Evolutionary conservation across 2,113 vertebrate genomes (phyloP), one percentile per base, ranked within the genome.

Genomic region (zebrafish (Danio rerio)): DNA sequence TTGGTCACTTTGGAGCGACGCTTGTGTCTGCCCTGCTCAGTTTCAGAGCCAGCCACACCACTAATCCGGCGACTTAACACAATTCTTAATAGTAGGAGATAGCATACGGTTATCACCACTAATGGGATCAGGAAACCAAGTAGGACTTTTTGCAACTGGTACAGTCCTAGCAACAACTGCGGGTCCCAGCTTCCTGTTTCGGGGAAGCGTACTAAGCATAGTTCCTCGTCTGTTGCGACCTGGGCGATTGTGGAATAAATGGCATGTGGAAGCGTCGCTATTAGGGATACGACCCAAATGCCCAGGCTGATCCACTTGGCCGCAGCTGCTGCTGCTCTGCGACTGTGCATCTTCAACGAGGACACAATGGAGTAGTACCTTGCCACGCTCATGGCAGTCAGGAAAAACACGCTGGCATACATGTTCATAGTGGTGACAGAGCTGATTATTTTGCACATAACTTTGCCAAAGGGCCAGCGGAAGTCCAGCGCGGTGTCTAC

Each of bases 371-470:
- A 91, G 91, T 93, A 94, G 79, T 95, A 95, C 10, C 94, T 90
- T 0, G 92, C 93, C 84, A 94, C 88, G 5, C 94, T 95, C 94
- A 95, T 95, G 5, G 93, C 94, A 0, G 95, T 95, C 71, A 95
- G 91, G 86, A 95, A 94, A 89, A 92, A 96, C 0, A 95, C 93
- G 0, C 94, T 95, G 87, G 94, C 93, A 3, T 95, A 95, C 93
- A 95, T 95, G 85, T 94, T 95, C 93, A 96, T 94, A 79, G 92
- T 91, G 18, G 94, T 95, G 83, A 95, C 93, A 2, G 94, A 93
- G 76, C 93, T 93, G 81, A 95, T 84, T 43, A 96, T 92, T 87
- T 96, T 95, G 81, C 95, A 95, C 94, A 96, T 94, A 21, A 93
- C 84, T 0, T 89, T 88, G 11, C 95, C 95, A 47, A 95, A 95